A percentile compares a stretch with the other conserved stretches of the same genome.
phyloP scores from a whole-genome alignment of 2,797 vertebrate species.

The Alauda arvensis region DNA sequence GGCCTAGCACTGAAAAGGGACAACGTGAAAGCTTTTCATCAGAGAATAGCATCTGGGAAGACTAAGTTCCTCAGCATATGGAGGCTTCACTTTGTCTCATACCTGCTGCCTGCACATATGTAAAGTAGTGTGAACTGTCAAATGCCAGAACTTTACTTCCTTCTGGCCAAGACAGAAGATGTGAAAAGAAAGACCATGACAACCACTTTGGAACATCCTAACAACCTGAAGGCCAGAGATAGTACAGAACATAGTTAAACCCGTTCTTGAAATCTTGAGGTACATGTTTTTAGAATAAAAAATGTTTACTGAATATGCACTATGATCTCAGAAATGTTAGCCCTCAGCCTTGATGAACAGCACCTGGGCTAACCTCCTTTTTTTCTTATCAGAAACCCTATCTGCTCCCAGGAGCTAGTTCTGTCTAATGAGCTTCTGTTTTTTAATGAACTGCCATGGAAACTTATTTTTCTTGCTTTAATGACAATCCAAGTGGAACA shows the following conservation, averaged over 20 bases:
- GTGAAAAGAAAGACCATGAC: not conserved
- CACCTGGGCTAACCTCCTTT: not conserved
- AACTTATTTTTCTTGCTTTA: not conserved
- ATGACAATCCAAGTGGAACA: not conserved
- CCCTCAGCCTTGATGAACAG: not conserved
- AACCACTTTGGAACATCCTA: not conserved
- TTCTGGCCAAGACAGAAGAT: not conserved
- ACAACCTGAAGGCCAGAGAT: not conserved
- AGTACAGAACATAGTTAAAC: not conserved
- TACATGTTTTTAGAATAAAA: not conserved
- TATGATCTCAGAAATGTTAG: not conserved
- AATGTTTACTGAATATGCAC: not conserved
- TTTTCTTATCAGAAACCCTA: not conserved
- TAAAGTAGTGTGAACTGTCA: not conserved
- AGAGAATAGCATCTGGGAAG: not conserved
- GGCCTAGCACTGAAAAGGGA: not conserved
- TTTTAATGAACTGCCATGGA: not conserved
- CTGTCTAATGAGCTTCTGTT: not conserved
- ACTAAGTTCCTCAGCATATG: not conserved
- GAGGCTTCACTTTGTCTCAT: not conserved
- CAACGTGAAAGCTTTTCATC: not conserved
- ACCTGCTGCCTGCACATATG: not conserved
- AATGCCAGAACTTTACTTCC: not conserved
- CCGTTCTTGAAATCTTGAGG: not conserved
- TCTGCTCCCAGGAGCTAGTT: not conserved